phyloP scores from a whole-genome alignment of 2,888 invertebrate genomes.

The Dorcus parallelipipedus region DNA sequence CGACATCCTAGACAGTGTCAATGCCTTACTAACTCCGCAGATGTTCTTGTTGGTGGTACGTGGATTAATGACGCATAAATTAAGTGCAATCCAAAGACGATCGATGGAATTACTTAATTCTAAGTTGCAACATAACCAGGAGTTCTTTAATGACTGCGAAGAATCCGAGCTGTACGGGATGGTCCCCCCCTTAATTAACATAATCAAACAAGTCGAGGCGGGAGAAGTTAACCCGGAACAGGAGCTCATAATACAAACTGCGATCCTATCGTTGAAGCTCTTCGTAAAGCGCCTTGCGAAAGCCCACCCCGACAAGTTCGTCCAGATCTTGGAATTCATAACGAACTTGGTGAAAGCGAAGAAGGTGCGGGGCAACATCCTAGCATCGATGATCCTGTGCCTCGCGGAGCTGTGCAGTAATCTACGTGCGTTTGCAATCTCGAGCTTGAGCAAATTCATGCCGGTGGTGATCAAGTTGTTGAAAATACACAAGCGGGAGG shows the following conservation, averaged over 20 bases:
- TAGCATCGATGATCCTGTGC: conserved; percentile 72
- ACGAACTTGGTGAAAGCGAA: conserved; percentile 56
- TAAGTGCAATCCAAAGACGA: conserved; percentile 70
- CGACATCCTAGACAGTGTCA: conserved; percentile 77
- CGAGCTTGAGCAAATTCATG: conserved; percentile 74
- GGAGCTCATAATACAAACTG: conserved; percentile 75
- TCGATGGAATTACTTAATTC: conserved; percentile 82
- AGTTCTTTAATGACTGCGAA: conserved; percentile 56
- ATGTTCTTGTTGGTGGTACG: conserved; percentile 78
- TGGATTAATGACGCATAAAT: conserved; percentile 67
- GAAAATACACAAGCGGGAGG: conserved; percentile 58
- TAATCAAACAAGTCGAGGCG: conserved; percentile 56
- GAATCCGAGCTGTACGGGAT: conserved; percentile 53
- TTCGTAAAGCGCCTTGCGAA: conserved; percentile 71
- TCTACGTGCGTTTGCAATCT: conserved; percentile 72
- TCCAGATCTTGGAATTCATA: conserved; percentile 64
- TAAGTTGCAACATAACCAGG: conserved; percentile 69
- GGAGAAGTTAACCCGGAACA: conserved; percentile 51
- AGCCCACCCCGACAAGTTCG: conserved; percentile 67
- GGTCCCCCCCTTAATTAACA: conserved; percentile 58
- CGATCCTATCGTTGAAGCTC: conserved; percentile 77
- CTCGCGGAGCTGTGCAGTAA: conserved; percentile 75
- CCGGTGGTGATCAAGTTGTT: conserved; percentile 68
- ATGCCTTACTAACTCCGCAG: conserved; percentile 71
- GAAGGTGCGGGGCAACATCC: conserved; percentile 57